Conservation (phyloP, 1,140 invertebrate genomes). For the Heliothis virescens region DNA sequence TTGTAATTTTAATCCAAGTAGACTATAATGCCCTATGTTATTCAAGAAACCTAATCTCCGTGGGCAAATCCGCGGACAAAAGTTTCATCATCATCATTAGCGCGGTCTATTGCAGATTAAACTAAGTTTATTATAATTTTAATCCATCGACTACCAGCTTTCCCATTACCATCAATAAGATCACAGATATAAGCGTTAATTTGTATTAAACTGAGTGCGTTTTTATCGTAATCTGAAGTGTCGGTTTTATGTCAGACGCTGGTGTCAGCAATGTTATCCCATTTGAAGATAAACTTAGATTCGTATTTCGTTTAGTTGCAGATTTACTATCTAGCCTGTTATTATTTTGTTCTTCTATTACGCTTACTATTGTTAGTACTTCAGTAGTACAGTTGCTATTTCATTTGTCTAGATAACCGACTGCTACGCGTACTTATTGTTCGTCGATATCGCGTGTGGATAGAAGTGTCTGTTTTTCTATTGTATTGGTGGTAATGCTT, state of each 20-base stretch:
- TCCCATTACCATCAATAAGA: slow-evolving; percentile 23
- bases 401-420: slow-evolving; percentile 15
- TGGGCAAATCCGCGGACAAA: slow-evolving; percentile 13
- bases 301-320: slow-evolving; percentile 23
- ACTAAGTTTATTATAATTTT: slow-evolving; percentile 21
- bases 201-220: slow-evolving; percentile 25
- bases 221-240: slow-evolving; percentile 16
- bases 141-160: slow-evolving; percentile 13
- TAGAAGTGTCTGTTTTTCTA: slow-evolving; percentile 1
- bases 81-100: slow-evolving; percentile 21
- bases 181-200: slow-evolving; percentile 30
- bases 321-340: slow-evolving; percentile 28
- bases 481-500: not conserved
- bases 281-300: not conserved
- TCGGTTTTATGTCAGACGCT: not conserved
- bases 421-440: slow-evolving; percentile 12
- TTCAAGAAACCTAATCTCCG: slow-evolving; percentile 4
- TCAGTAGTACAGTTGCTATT: not conserved
- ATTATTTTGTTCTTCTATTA: slow-evolving; percentile 30
- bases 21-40: not conserved
- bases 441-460: slow-evolving; percentile 4
- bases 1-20: not conserved
- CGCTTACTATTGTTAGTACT: slow-evolving; percentile 2
- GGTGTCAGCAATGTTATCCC: not conserved
- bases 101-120: not conserved